phyloP scores from a whole-genome alignment of 2,888 invertebrate genomes.

The Sycophila texana region DNA sequence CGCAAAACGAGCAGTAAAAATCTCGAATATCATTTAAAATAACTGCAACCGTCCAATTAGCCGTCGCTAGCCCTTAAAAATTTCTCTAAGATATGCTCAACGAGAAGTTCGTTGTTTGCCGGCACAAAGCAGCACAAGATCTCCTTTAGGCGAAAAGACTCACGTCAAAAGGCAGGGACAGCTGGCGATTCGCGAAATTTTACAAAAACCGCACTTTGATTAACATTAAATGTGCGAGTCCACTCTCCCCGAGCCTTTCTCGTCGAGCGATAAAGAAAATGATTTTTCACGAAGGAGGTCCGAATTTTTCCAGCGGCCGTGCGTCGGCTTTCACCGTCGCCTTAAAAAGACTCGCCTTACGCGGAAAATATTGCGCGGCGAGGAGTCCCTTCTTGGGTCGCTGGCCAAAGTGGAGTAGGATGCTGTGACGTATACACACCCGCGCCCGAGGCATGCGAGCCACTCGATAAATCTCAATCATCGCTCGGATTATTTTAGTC shows the following conservation, averaged over 20 bases:
- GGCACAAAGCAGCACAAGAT: too few species aligned
- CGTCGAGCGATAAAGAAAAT: conserved; percentile 17
- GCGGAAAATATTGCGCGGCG: conserved; percentile 20
- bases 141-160: too few species aligned
- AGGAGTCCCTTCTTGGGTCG: background rate
- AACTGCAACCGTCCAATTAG: too few species aligned
- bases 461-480: conserved; percentile 55
- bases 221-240: background rate
- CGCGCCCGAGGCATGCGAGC: conserved; percentile 58
- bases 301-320: background rate
- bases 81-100: too few species aligned
- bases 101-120: too few species aligned
- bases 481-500: conserved; percentile 51
- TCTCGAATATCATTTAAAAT: too few species aligned
- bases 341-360: conserved; percentile 33
- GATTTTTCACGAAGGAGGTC: conserved; percentile 5
- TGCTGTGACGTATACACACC: conserved; percentile 55
- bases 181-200: background rate
- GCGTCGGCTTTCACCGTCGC: conserved; percentile 46
- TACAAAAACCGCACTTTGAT: conserved; percentile 13
- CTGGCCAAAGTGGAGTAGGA: conserved; percentile 14
- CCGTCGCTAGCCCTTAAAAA: too few species aligned
- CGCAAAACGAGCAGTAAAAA: too few species aligned
- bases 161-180: background rate
- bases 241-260: background rate